Evolutionary conservation across 2,888 invertebrate species (phyloP), one percentile per base, ranked within the genome.

Genomic region (Lissonota sp.): DNA sequence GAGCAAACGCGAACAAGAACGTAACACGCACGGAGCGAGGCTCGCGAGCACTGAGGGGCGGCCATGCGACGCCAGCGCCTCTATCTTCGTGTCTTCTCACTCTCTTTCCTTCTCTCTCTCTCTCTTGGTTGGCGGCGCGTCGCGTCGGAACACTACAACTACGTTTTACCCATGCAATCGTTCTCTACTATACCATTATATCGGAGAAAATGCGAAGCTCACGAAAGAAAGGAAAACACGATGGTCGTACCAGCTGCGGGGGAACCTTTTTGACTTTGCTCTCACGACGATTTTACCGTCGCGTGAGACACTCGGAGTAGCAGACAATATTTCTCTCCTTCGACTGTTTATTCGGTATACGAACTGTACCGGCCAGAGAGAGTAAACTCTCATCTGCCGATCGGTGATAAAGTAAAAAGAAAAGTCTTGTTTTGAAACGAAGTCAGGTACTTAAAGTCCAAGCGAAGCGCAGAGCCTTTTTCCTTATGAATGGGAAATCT

Each of bases 21-120:
- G 86, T 75, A 89, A 88, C 90, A 89, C 90, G 85, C 91, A 89
- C 91, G 90, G 87, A 90, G 90, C 91, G 87, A 90, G 90, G 87
- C 91, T 89, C 89, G 89, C 86, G 89, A 90, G 86, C 89, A 91
- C 90, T 90, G 90, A 53, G 84, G 86, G 84, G 90, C 91, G 87
- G 90, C 90, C 90, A 91, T 90, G 88, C 90, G 89, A 88, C 81
- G 71, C 63, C 46, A 76, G 87, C 90, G 90, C 86, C 88, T 78
- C 87, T 77, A 67, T 12, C 51, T 66, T 14, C 8, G 16, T 83
- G 85, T 90, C 75, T 82, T 53, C 12, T 53, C 12, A 12, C 51
- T 51, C 51, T 6, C 51, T 51, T 14, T 51, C 51, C 12, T 1
- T 44, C 44, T 44, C 10, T 10, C 44, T 44, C 39, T 37, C 16